Base-by-base conservation (phyloP, 2,797 vertebrate genomes). In the Pristis pectinata region DNA sequence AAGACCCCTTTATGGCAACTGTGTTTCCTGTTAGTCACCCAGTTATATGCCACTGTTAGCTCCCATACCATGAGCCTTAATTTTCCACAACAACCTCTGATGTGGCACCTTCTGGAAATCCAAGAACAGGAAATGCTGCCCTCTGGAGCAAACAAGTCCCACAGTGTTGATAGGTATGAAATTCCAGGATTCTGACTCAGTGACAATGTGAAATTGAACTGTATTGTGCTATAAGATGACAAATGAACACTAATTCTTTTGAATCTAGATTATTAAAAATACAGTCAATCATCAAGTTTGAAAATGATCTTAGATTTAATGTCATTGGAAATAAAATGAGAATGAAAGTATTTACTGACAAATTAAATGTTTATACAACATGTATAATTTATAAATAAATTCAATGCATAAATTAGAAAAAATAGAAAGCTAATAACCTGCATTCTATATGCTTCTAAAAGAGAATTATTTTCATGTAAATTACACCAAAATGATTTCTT, bases 321-420 rank as follows among this genome's bases (percentile, higher is more conserved):
- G 37, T 94, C 92, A 94, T 76, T 94, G 92, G 44, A 94, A 94
- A 67, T 70, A 93, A 93, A 93, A 70, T 41, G 64, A 93, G 37
- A 93, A 67, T 92, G 59, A 92, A 92, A 64, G 96, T 97, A 98
- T 98, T 98, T 98, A 98, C 98, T 98, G 96, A 95, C 95, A 97
- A 96, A 95, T 96, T 95, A 96, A 67, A 96, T 94, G 96, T 97
- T 96, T 98, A 97, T 96, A 98, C 96, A 98, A 97, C 96, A 97
- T 74, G 87, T 91, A 94, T 97, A 97, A 98, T 98, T 98, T 97
- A 99, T 99, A 99, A 98, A 99, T 99, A 99, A 97, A 98, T 97
- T 97, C 97, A 96, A 98, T 96, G 97, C 97, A 98, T 98, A 98
- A 98, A 98, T 97, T 97, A 97, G 96, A 97, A 96, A 95, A 96